These are phyloP conservation scores for Mellivora capensis DNA, from an alignment of 2,113 vertebrate genomes.

Conservation along the genomic window DNA sequence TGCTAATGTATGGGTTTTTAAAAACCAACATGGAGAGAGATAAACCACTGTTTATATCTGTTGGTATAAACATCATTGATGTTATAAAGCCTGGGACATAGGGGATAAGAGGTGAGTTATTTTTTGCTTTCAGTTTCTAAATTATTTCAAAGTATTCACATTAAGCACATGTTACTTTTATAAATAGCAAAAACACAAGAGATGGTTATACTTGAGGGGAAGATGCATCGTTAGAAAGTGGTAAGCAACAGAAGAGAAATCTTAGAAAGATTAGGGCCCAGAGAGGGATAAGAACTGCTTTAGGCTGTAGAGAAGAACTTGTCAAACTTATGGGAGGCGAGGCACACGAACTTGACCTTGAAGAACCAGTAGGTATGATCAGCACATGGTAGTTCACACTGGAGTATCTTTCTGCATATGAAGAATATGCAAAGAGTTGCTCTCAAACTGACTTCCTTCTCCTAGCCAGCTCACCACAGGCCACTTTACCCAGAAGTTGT, in stretches of 20 bases:
- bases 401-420: not conserved
- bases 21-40: not conserved
- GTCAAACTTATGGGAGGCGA: not conserved
- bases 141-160: not conserved
- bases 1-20: not conserved
- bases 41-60: not conserved
- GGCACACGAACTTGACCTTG: not conserved
- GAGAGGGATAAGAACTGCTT: not conserved
- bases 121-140: slow-evolving; percentile 15
- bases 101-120: not conserved
- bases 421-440: not conserved
- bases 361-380: not conserved
- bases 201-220: not conserved
- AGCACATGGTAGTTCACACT: not conserved
- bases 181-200: not conserved
- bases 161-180: not conserved
- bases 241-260: not conserved
- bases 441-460: not conserved
- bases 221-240: not conserved
- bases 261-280: not conserved
- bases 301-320: not conserved
- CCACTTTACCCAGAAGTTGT: not conserved
- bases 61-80: too few species aligned
- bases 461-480: not conserved
- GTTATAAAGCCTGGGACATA: not conserved